phyloP scores from a whole-genome alignment of 2,888 invertebrate species.

The Lamproptera curius region DNA sequence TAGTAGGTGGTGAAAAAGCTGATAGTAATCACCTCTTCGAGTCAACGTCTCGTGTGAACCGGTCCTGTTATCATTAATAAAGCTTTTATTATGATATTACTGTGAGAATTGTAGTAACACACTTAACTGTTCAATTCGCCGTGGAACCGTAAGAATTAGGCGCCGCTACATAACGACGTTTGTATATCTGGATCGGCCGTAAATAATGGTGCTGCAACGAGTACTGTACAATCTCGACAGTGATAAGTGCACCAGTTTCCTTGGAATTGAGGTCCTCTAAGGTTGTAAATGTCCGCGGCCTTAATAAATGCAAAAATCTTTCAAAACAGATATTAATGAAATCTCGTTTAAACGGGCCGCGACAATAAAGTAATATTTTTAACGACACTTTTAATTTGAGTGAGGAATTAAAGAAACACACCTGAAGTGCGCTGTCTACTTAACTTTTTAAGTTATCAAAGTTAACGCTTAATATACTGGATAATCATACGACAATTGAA shows the following conservation, averaged over 20 bases:
- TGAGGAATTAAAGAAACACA: no score
- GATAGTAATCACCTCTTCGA: conserved; percentile 50
- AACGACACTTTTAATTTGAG: neutral
- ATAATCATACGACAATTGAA: neutral
- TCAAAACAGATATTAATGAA: conserved; percentile 1
- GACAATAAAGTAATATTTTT: neutral
- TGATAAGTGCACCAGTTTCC: conserved; percentile 34
- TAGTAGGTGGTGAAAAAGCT: conserved; percentile 47
- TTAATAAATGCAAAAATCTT: conserved; percentile 9
- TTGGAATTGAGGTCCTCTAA: neutral
- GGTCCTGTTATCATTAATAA: conserved; percentile 40
- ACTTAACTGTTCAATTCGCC: conserved; percentile 32
- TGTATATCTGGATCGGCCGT: conserved; percentile 29
- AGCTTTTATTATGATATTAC: conserved; percentile 30
- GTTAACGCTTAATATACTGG: no score
- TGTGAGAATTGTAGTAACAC: conserved; percentile 46
- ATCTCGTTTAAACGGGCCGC: no score
- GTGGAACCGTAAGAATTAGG: conserved; percentile 22
- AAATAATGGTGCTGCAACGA: conserved; percentile 19
- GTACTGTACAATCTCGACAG: conserved; percentile 25
- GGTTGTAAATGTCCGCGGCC: neutral
- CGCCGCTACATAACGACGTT: conserved; percentile 19
- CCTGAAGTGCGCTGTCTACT: no score
- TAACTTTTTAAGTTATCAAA: no score
- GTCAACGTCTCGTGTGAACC: conserved; percentile 48